Evolutionary conservation across 2,113 vertebrate genomes (phyloP).

Genomic region (Hemiscyllium ocellatum): DNA sequence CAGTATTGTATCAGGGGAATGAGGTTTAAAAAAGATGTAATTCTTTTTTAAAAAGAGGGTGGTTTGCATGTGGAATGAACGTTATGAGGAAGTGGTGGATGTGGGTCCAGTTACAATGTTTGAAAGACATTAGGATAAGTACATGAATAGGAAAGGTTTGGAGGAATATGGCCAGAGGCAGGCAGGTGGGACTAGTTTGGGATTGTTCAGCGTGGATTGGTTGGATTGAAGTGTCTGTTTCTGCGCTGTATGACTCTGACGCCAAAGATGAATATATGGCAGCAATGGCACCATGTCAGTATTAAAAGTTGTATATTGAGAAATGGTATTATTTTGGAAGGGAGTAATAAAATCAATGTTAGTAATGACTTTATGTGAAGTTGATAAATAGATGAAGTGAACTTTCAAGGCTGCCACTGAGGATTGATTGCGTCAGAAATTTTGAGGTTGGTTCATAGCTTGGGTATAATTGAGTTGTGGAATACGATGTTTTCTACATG

Average conservation of each 20-base stretch:
- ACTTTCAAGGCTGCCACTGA: neutral
- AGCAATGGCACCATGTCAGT: neutral
- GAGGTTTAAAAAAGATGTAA: no score
- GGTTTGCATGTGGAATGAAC: no score
- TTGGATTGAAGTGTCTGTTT: no score
- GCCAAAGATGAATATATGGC: neutral
- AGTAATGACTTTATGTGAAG: neutral
- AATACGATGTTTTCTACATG: neutral
- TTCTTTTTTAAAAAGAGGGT: no score
- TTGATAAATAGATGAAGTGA: neutral
- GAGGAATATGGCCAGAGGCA: no score
- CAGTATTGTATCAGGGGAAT: neutral
- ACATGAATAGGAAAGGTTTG: no score
- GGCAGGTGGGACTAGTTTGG: no score
- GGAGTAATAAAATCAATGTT: neutral
- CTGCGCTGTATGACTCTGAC: no score
- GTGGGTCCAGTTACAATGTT: no score
- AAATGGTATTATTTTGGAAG: neutral
- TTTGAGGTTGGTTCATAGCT: neutral
- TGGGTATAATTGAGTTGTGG: neutral
- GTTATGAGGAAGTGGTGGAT: no score
- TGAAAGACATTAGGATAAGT: no score
- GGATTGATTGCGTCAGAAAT: neutral
- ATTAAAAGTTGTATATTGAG: neutral
- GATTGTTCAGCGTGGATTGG: no score